A percentile compares a stretch with the other conserved stretches of the same genome.
phyloP scores from a whole-genome alignment of 2,113 vertebrate species.

The Anolis carolinensis region DNA sequence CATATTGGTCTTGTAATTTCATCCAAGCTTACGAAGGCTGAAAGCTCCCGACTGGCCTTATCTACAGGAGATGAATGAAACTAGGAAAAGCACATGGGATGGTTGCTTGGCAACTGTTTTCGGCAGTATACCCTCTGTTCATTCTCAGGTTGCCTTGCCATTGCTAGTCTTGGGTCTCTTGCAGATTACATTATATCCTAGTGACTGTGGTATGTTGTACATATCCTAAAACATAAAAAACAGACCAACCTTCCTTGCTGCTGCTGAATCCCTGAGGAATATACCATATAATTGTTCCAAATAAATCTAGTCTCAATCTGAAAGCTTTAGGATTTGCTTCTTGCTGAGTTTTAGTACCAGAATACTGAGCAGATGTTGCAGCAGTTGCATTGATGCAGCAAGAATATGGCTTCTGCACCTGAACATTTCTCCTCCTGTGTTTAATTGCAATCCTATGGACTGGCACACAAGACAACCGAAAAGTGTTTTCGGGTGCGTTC shows the following conservation, averaged over 20 bases:
- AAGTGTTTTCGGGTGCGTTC: not conserved
- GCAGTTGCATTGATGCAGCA: not conserved
- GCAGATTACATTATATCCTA: constrained; percentile 6
- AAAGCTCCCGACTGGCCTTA: constrained; percentile 7
- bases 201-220: not conserved
- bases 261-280: not conserved
- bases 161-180: not conserved
- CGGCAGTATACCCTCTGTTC: not conserved
- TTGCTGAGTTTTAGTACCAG: not conserved
- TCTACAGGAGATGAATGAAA: constrained; percentile 18
- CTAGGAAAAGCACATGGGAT: constrained; percentile 5
- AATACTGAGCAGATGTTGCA: not conserved
- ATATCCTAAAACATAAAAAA: not conserved
- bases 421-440: not conserved
- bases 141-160: not conserved
- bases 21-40: not conserved
- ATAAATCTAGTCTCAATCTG: not conserved
- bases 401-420: not conserved
- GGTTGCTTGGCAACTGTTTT: constrained; percentile 36
- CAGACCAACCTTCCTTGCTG: not conserved
- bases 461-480: not conserved
- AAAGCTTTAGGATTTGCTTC: constrained; percentile 7
- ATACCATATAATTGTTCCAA: not conserved
- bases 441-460: not conserved
- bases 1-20: constrained; percentile 5